Conservation (phyloP, 1,140 invertebrate species). For the Drosophila sp. region DNA sequence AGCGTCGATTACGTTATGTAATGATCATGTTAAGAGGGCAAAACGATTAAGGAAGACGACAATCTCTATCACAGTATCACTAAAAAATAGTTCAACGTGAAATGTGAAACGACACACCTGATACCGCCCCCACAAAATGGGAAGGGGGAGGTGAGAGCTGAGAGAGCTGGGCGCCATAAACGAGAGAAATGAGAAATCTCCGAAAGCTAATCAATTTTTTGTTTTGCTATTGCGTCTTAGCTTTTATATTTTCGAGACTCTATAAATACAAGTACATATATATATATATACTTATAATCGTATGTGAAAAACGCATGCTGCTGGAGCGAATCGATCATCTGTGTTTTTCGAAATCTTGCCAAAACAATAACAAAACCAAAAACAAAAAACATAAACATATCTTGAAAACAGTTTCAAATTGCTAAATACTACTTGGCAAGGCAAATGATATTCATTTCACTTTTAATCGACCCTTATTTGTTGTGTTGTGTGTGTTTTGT, state of each 20-base stretch:
- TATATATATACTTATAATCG: not conserved
- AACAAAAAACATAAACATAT: not conserved
- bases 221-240: slow-evolving; percentile 39
- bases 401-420: not conserved
- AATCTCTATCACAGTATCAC: slow-evolving; percentile 28
- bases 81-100: slow-evolving; percentile 23
- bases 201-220: slow-evolving; percentile 40
- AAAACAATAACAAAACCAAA: not conserved
- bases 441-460: too few relatives aligned
- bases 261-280: slow-evolving; percentile 17
- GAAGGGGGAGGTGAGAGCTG: too few relatives aligned
- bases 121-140: slow-evolving; percentile 30
- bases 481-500: too few relatives aligned
- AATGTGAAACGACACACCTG: slow-evolving; percentile 38
- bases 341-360: not conserved
- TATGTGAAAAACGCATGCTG: not conserved
- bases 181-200: slow-evolving; percentile 45
- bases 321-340: not conserved
- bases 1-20: slow-evolving; percentile 51
- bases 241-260: slow-evolving; percentile 27
- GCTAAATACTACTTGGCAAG: too few relatives aligned
- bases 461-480: too few relatives aligned
- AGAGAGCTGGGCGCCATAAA: slow-evolving; percentile 24
- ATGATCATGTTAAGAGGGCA: slow-evolving; percentile 12
- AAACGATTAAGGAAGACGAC: slow-evolving; percentile 6